Percentiles rank a stretch among this genome's conserved stretches.
phyloP scores from a whole-genome alignment of 1,140 invertebrate species.

The Chrysopa pallens region DNA sequence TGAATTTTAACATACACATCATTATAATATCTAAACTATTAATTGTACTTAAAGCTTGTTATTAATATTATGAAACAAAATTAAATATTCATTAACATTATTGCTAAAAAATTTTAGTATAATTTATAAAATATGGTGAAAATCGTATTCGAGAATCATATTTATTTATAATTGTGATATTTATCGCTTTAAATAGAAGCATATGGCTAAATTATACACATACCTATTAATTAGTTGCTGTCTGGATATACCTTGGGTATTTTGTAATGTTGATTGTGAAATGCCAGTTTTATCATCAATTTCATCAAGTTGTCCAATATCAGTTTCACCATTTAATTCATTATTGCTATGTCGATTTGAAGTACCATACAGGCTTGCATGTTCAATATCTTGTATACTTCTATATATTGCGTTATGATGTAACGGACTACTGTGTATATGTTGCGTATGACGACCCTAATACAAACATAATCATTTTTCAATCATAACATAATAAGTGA shows the following conservation, averaged over 20 bases:
- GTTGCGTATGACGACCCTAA: constrained; percentile 19
- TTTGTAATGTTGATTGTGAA: constrained; percentile 25
- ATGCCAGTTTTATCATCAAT: constrained; percentile 20
- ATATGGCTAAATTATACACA: no score
- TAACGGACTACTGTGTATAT: constrained; percentile 27
- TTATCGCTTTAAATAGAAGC: background rate
- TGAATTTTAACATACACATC: no score
- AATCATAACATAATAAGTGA: no score
- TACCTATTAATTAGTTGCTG: constrained; percentile 63
- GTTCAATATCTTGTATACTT: constrained; percentile 14
- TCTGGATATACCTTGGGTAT: constrained; percentile 58
- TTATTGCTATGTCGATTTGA: constrained; percentile 8
- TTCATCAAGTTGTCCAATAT: constrained; percentile 14
- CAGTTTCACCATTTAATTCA: constrained; percentile 9
- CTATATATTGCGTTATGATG: constrained; percentile 30
- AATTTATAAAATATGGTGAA: no score
- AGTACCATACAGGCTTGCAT: constrained; percentile 6
- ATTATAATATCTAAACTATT: no score
- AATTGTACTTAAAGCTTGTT: no score
- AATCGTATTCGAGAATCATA: no score
- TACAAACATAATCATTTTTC: background rate
- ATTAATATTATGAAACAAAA: no score
- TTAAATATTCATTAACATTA: no score
- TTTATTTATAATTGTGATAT: no score
- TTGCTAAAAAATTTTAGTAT: no score